A percentile compares a stretch with the other conserved stretches of the same genome.
Conservation (phyloP, 2,797 vertebrate species). For the Melanogrammus aeglefinus region DNA sequence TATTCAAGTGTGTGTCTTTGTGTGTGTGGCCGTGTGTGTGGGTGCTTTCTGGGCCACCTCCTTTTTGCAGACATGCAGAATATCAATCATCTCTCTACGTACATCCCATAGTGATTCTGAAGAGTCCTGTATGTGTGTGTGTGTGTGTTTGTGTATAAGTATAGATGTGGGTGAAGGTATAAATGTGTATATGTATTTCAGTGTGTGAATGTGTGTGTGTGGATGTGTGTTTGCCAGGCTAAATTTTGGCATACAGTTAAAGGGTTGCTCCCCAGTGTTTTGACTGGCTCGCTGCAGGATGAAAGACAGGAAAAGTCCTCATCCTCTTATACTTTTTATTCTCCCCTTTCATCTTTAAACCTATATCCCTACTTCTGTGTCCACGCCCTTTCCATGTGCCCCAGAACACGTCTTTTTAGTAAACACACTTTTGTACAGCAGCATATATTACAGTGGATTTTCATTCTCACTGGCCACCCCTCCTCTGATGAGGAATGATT, state of each 20-base stretch:
- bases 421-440: too few species aligned
- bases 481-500: slow-evolving; percentile 32
- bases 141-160: not conserved
- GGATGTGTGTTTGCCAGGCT: not conserved
- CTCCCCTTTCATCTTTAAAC: too few species aligned
- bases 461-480: not conserved
- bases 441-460: too few species aligned
- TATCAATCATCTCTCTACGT: slow-evolving; percentile 51
- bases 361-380: too few species aligned
- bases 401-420: too few species aligned
- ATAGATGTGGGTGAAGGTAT: not conserved
- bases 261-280: slow-evolving; percentile 60
- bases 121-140: slow-evolving; percentile 7
- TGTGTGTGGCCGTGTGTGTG: slow-evolving; percentile 9
- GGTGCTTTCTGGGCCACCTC: slow-evolving; percentile 3
- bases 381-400: too few species aligned
- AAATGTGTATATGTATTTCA: too few species aligned
- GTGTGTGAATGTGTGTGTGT: not conserved
- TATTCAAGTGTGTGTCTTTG: slow-evolving; percentile 6
- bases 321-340: slow-evolving; percentile 19
- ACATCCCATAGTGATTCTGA: slow-evolving; percentile 36
- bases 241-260: slow-evolving; percentile 59
- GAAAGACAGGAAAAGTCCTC: slow-evolving; percentile 27
- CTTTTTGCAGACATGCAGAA: slow-evolving; percentile 63
- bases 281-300: slow-evolving; percentile 48